Conservation (phyloP, 2,888 invertebrate genomes). For the Schizotus pectinicornis region DNA sequence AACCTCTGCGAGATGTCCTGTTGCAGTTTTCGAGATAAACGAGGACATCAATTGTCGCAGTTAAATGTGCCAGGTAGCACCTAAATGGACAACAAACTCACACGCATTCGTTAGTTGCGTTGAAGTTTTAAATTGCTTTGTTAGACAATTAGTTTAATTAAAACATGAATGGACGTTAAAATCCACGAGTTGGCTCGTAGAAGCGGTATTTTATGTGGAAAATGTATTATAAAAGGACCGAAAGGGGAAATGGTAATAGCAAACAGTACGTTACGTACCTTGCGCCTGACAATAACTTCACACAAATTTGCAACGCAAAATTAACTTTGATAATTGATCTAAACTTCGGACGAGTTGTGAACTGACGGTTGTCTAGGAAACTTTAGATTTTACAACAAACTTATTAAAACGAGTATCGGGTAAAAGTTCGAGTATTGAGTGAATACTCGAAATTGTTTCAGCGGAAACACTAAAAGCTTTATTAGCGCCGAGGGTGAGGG, state of each 20-base stretch:
- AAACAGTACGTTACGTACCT: no score
- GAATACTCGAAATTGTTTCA: no score
- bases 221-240: constrained; percentile 17
- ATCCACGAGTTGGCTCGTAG: constrained; percentile 13
- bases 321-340: constrained; percentile 17
- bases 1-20: no score
- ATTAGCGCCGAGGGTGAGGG: not conserved
- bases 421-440: no score
- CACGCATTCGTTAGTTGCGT: not conserved
- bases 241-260: constrained; percentile 18
- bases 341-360: no score
- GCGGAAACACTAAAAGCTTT: not conserved
- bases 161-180: constrained; percentile 5
- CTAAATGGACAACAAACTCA: no score
- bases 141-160: constrained; percentile 16
- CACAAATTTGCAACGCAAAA: not conserved
- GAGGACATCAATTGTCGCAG: no score
- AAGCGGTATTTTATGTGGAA: constrained; percentile 11
- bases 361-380: not conserved
- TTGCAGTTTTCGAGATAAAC: no score
- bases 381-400: constrained; percentile 1
- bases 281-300: constrained; percentile 9
- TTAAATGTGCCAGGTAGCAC: no score
- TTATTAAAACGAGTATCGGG: not conserved
- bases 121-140: not conserved